Evolutionary conservation across 2,888 invertebrate genomes (phyloP).

Genomic region (Yponomeuta malinellus): DNA sequence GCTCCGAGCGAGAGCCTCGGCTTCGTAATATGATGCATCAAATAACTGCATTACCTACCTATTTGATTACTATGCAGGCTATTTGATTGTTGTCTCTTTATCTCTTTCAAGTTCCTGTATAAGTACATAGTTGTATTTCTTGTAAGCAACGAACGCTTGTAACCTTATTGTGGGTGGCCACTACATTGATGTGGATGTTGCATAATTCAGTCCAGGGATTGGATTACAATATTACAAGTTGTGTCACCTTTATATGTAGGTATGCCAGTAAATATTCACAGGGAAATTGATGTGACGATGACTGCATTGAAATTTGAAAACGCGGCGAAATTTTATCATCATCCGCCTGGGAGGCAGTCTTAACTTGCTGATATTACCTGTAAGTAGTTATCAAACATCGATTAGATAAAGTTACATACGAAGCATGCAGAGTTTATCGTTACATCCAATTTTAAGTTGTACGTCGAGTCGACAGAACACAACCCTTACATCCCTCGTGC

Average conservation of each 20-base stretch:
- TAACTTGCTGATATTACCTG: slow-evolving; percentile 18
- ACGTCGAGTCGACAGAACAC: no score
- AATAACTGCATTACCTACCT: background rate
- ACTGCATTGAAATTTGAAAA: slow-evolving; percentile 40
- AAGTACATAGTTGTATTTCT: background rate
- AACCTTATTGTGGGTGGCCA: background rate
- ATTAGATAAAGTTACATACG: slow-evolving; percentile 14
- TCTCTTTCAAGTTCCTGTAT: background rate
- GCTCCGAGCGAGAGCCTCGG: background rate
- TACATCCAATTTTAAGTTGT: background rate
- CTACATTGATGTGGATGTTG: background rate
- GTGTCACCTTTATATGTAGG: background rate
- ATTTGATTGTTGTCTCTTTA: background rate
- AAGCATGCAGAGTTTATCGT: background rate
- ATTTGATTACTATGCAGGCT: background rate
- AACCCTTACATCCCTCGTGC: no score
- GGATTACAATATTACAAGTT: background rate
- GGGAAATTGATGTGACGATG: background rate
- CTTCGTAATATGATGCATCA: slow-evolving; percentile 6
- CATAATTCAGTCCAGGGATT: background rate
- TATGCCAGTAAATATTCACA: background rate
- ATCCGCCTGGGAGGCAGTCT: slow-evolving; percentile 46
- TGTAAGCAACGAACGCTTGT: background rate
- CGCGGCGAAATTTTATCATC: slow-evolving; percentile 59
- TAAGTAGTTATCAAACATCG: background rate